Conservation (phyloP, 2,113 vertebrate genomes). For the Onychostoma macrolepis region DNA sequence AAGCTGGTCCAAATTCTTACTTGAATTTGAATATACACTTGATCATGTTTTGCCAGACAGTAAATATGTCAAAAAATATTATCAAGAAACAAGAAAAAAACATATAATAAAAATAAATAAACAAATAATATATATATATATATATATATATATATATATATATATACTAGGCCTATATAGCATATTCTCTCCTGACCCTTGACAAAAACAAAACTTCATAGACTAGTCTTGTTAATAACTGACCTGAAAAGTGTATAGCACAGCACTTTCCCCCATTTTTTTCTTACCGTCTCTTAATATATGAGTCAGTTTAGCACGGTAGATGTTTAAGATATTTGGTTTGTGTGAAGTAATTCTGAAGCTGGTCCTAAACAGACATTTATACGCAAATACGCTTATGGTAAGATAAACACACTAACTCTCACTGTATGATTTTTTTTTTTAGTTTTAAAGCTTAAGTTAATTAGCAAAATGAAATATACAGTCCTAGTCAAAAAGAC, state of each 20-base stretch:
- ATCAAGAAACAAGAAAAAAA: not conserved
- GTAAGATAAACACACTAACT: not conserved
- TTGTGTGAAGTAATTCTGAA: not conserved
- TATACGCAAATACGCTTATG: not conserved
- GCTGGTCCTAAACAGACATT: not conserved
- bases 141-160: no score
- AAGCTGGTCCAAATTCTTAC: not conserved
- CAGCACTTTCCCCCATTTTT: not conserved
- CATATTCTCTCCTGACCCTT: not conserved
- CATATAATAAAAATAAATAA: not conserved
- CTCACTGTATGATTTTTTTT: not conserved
- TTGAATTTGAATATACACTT: not conserved
- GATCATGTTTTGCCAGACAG: not conserved
- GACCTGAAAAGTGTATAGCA: not conserved
- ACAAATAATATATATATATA: not conserved
- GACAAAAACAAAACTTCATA: not conserved
- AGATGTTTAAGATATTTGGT: not conserved
- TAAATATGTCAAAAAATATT: not conserved
- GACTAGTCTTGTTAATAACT: constrained; percentile 6
- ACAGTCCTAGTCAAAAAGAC: not conserved
- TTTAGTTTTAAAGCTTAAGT: not conserved
- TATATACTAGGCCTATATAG: not conserved
- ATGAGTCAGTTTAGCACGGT: not conserved
- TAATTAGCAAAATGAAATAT: not conserved
- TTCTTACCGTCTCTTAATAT: not conserved